Evolutionary conservation across 2,113 vertebrate species (phyloP).

Genomic region (Brienomyrus brachyistius): DNA sequence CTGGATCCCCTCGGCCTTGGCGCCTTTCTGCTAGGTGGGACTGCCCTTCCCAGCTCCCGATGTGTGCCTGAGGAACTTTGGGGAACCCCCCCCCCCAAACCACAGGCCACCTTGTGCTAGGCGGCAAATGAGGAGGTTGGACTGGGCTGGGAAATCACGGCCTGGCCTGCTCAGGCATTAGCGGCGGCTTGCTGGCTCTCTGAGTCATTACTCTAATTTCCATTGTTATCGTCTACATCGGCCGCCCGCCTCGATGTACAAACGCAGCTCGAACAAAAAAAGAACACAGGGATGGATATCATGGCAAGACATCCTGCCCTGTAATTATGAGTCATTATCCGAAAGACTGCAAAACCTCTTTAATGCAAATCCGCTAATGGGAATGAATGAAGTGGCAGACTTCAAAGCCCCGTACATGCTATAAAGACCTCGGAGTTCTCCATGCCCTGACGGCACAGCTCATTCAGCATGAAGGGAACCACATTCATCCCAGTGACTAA

Average conservation of each 20-base stretch:
- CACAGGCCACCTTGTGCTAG: conserved; percentile 22
- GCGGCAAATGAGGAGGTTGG: conserved; percentile 26
- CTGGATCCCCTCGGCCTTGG: neutral
- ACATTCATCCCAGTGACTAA: neutral
- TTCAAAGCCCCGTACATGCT: neutral
- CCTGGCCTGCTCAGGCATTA: neutral
- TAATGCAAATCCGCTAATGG: neutral
- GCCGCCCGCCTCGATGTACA: neutral
- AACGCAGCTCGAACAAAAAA: neutral
- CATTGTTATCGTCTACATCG: neutral
- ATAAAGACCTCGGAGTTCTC: neutral
- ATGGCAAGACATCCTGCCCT: neutral
- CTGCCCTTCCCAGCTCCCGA: conserved; percentile 12
- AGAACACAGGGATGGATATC: neutral
- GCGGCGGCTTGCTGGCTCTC: neutral
- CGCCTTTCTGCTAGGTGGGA: conserved; percentile 13
- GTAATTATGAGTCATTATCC: neutral
- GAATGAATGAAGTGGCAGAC: neutral
- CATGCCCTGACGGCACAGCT: too few relatives aligned
- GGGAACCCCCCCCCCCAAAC: conserved; percentile 21
- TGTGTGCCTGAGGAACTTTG: conserved; percentile 22
- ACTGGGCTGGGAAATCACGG: conserved; percentile 27
- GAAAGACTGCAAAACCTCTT: neutral
- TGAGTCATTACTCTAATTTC: neutral
- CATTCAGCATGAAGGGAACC: neutral